Conservation (phyloP, 2,113 vertebrate species). For the Poecilia latipinna region DNA sequence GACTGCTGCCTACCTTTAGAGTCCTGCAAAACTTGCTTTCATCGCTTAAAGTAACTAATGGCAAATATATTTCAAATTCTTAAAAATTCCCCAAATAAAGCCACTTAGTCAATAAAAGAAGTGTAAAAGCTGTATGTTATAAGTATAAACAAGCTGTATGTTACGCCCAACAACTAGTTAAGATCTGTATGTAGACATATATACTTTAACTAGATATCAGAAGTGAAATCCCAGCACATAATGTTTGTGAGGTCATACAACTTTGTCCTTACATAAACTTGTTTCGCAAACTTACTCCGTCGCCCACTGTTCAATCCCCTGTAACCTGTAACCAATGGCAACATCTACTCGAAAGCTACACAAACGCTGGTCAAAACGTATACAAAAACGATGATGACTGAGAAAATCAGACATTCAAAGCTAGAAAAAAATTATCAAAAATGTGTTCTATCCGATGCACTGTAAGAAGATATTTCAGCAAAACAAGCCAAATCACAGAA, state of each 20-base stretch:
- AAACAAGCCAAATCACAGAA: conserved; percentile 18
- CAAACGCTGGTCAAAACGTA: conserved; percentile 45
- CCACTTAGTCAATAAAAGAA: not conserved
- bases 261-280: conserved; percentile 54
- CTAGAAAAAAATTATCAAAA: conserved; percentile 13
- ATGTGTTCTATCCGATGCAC: conserved; percentile 15
- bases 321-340: conserved; percentile 71
- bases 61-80: not conserved
- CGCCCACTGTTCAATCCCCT: conserved; percentile 51
- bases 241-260: conserved; percentile 7
- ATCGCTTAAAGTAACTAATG: not conserved
- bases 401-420: conserved; percentile 18
- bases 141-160: not conserved
- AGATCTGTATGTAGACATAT: not conserved
- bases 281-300: conserved; percentile 52
- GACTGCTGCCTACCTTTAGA: conserved; percentile 18
- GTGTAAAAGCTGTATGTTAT: not conserved
- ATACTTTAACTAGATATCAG: conserved; percentile 1
- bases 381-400: conserved; percentile 11
- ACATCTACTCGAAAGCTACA: conserved; percentile 59
- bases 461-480: conserved; percentile 22
- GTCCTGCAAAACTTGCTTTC: conserved; percentile 10
- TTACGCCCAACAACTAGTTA: not conserved
- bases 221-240: conserved; percentile 7
- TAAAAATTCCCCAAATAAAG: not conserved